Percentiles rank a stretch among this genome's conserved stretches.
phyloP scores from a whole-genome alignment of 2,888 invertebrate genomes.

The Apamea epomidion region DNA sequence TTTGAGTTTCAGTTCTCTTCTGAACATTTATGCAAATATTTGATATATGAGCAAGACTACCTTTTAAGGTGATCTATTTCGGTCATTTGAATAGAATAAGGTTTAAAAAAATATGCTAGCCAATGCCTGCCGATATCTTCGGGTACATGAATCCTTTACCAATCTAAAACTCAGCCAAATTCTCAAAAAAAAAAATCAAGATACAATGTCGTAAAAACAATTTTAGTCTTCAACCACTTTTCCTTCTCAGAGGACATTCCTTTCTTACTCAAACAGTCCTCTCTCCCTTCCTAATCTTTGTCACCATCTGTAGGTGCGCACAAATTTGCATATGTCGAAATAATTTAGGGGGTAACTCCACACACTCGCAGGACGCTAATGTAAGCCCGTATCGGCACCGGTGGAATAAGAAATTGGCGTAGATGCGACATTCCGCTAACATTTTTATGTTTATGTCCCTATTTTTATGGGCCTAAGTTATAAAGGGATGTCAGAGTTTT shows the following conservation, averaged over 20 bases:
- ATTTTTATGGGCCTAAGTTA: slow-evolving; percentile 66
- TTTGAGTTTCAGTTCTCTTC: neutral
- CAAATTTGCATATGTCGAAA: slow-evolving; percentile 91
- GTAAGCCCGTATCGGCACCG: slow-evolving; percentile 80
- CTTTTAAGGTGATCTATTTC: neutral
- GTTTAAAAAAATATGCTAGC: neutral
- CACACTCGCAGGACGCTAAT: slow-evolving; percentile 82
- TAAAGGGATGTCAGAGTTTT: slow-evolving; percentile 54
- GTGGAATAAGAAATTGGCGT: slow-evolving; percentile 77
- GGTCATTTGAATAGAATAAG: neutral
- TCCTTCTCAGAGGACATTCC: slow-evolving; percentile 24
- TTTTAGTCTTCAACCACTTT: neutral
- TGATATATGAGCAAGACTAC: neutral
- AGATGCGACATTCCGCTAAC: slow-evolving; percentile 69
- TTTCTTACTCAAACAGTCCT: neutral
- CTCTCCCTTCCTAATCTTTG: slow-evolving; percentile 53
- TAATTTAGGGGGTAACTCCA: slow-evolving; percentile 89
- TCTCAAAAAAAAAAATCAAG: neutral
- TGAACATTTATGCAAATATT: neutral
- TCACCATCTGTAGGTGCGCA: slow-evolving; percentile 86
- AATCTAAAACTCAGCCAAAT: no score
- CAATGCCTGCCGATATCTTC: neutral
- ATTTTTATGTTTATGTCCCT: slow-evolving; percentile 63
- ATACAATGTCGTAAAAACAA: rapidly evolving
- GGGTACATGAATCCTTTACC: neutral